Evolutionary conservation across 1,140 invertebrate genomes (phyloP).

Genomic region (Temnothorax curvispinosus): DNA sequence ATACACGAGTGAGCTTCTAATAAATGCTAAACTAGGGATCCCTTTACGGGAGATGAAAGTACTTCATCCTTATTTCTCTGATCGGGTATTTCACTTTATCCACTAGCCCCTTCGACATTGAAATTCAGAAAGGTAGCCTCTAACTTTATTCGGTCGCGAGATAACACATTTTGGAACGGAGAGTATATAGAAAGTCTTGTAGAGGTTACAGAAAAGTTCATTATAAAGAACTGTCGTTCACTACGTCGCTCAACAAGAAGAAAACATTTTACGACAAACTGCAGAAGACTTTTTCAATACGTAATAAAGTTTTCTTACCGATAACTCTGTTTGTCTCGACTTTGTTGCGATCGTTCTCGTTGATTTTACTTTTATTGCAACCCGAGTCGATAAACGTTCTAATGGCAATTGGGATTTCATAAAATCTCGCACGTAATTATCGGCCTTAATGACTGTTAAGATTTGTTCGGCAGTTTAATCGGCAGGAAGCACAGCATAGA

Average conservation of each 20-base stretch:
- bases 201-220: slow-evolving; percentile 37
- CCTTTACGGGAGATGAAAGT: slow-evolving; percentile 34
- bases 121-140: slow-evolving; percentile 40
- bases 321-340: background rate
- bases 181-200: background rate
- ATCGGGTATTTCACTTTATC: background rate
- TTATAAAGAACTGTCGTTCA: slow-evolving; percentile 7
- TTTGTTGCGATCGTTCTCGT: background rate
- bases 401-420: slow-evolving; percentile 20
- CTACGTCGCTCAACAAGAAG: background rate
- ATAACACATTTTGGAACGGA: slow-evolving; percentile 18
- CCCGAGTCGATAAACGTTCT: slow-evolving; percentile 7
- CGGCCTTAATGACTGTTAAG: slow-evolving; percentile 36
- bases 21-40: slow-evolving; percentile 17
- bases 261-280: slow-evolving; percentile 18
- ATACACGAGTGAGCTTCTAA: background rate
- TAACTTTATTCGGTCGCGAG: slow-evolving; percentile 13
- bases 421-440: slow-evolving; percentile 61
- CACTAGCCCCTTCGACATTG: slow-evolving; percentile 24
- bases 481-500: slow-evolving; percentile 22
- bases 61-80: slow-evolving; percentile 10
- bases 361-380: background rate
- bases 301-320: background rate
- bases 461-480: slow-evolving; percentile 78
- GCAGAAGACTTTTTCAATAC: slow-evolving; percentile 1